Base-by-base conservation (phyloP, 2,888 invertebrate species). In the Glaucopsyche alexis region DNA sequence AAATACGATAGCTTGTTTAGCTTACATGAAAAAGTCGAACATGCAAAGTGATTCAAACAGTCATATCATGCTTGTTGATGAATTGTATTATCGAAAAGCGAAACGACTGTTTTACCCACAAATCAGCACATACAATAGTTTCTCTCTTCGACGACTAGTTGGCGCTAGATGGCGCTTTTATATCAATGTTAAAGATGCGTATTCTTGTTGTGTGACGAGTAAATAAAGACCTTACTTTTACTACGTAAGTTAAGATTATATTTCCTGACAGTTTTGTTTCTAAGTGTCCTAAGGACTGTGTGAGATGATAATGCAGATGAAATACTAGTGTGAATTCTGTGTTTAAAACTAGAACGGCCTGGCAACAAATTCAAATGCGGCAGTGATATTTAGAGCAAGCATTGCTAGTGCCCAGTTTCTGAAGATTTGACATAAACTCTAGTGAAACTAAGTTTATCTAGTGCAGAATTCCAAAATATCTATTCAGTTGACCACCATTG, bases 11-110 rank as follows among this genome's bases (percentile, higher is more conserved):
- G 42, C 69, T 47, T 14, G 13, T 29, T 45, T 47, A 69, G 69
- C 47, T 69, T 67, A 70, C 29, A 71, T 73, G 49, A 50, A 64
- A 73, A 66, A 14, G 29, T 50, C 19, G 11, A 71, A 14, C 60
- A 38, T 52, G 64, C 14, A 29, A 65, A 9, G 49, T 13, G 55
- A 40, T 42, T 42, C 65, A 9, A 72, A 47, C 50, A 52, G 66
- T 42, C 29, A 73, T 60, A 60, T 60, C 13, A 60, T 60, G 60
- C 60, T 60, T 60, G 19, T 60, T 6, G 60, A 60, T 60, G 29
- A 60, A 29, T 60, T 29, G 7, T 38, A n/a, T 13, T 14, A 60
- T 60, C 29, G 29, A 60, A 60, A 2, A 38, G 60, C 29, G 14
- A 38, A 13, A 60, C 47, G 11, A 47, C 29, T 13, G 60, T 29